Base-by-base conservation (phyloP, 2,888 invertebrate species). In the Drosophila mettleri region DNA sequence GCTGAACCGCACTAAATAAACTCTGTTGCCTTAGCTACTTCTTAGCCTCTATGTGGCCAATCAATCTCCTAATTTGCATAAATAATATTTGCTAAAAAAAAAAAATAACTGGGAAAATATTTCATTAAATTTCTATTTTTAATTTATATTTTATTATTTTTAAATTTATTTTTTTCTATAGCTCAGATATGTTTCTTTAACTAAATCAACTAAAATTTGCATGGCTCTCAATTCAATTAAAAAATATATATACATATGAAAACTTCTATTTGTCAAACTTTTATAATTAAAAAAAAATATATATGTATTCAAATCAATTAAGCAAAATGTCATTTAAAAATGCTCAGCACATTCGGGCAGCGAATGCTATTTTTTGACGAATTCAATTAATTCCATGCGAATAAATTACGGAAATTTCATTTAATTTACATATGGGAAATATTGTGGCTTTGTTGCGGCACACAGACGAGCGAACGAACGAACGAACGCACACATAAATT, bases 311-410 rank as follows among this genome's bases (percentile, higher is more conserved):
- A 74, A 61, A 71, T 76, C 72, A 74, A 74, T 74, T 74, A 71
- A 7, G 29, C 2, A 62, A 63, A 70, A 66, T 76, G 59, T 57
- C 72, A 74, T 63, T 29, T 27, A 61, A 46, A 38, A 57, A 41
- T 67, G 12, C 14, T 33, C 39, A 33, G 51, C 67, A 38, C 18
- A 39, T 57, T 14, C 38, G 7, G 10, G 14, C 33, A 45, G 43
- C 31, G 31, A 59, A 70, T 66, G 66, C 66, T 72, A 76, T 66
- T 74, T 64, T 39, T 39, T 63, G 45, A 22, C 22, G 60, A 74
- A 76, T 74, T 72, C 67, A 77, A 74, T 74, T 74, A 74, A 67
- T 74, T 74, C 45, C 66, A 51, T 46, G 55, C 66, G 73, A 74
- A 76, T 71, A 74, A 74, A 67, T 72, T 63, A 67, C 63, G 39